Base-by-base conservation (phyloP, 1,140 invertebrate genomes). In the Lepidostoma basale region DNA sequence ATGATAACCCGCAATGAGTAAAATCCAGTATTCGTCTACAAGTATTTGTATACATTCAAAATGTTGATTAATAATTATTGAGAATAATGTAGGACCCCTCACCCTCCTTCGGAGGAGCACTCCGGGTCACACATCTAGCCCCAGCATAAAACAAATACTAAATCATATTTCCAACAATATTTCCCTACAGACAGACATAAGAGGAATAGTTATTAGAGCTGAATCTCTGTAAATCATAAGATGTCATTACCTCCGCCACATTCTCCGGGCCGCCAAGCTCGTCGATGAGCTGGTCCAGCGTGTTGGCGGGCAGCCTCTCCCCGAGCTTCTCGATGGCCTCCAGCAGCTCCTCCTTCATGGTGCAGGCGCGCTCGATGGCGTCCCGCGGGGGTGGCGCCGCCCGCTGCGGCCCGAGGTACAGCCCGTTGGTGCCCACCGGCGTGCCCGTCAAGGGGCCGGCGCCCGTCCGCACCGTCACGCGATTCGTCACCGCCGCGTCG, bases 281-380 rank as follows among this genome's bases (percentile, higher is more conserved):
- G 81, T 99, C 97, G 73, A 99, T 99, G 0, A 99, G 84, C 77
- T 99, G 96, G 85, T 99, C 98, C 8, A 99, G 83, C 0, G 97
- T 98, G 80, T 99, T 99, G n/a, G 96, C 91, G 5, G 98, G 98
- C 63, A 99, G 82, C 36, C 87, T 87, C 2, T 94, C 88, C 14
- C 97, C 97, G 1, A 99, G 82, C 44, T 85, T 82, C 76, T 99
- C 96, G 33, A 99, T 91, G 76, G 91, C 89, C 0, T 86, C 83
- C 47, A 99, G 78, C 22, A 99, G 82, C 72, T 98, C 92, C 72
- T 95, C 90, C 81, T 98, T 98, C 92, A 99, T 97, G 70, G 84
- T 86, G 78, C 92, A 94, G 0, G 93, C 94, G 16, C 89, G 87
- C 74, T 96, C 92, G 49, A 95, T 92, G 4, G 92, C 92, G 69